phyloP scores from a whole-genome alignment of 2,888 invertebrate genomes.

The Chrysina gloriosa region DNA sequence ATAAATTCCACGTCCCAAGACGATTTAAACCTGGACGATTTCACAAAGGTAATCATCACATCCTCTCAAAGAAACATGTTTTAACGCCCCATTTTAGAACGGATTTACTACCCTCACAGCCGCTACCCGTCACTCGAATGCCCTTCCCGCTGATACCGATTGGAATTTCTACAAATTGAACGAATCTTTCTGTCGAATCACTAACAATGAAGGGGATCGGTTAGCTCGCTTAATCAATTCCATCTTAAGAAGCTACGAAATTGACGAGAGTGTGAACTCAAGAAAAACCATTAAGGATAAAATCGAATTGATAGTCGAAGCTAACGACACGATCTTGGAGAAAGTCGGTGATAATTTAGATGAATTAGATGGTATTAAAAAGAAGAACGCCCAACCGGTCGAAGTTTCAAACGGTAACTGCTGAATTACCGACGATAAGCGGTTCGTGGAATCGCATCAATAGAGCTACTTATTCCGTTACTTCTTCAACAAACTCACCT shows the following conservation, averaged over 20 bases:
- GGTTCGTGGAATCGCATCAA: conserved; percentile 72
- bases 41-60: conserved; percentile 59
- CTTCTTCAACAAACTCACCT: conserved; percentile 47
- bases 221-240: conserved; percentile 72
- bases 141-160: conserved; percentile 77
- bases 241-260: conserved; percentile 68
- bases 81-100: conserved; percentile 66
- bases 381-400: conserved; percentile 67
- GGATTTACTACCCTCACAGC: conserved; percentile 75
- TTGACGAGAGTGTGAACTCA: conserved; percentile 69
- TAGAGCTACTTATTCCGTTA: conserved; percentile 56
- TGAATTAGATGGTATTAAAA: conserved; percentile 72
- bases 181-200: conserved; percentile 76
- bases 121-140: conserved; percentile 78
- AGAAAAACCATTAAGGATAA: conserved; percentile 72
- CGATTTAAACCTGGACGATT: conserved; percentile 44
- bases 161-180: conserved; percentile 82
- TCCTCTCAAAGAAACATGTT: conserved; percentile 40
- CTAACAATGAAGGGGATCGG: conserved; percentile 73
- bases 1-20: not conserved
- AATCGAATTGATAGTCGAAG: conserved; percentile 82
- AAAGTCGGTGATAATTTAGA: conserved; percentile 81
- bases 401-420: conserved; percentile 65
- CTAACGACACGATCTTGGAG: conserved; percentile 87
- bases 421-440: conserved; percentile 62